A percentile compares a stretch with the other conserved stretches of the same genome.
These are phyloP conservation scores for Rhinoderma darwinii DNA, from an alignment of 2,113 vertebrate species.

Conservation along the genomic window DNA sequence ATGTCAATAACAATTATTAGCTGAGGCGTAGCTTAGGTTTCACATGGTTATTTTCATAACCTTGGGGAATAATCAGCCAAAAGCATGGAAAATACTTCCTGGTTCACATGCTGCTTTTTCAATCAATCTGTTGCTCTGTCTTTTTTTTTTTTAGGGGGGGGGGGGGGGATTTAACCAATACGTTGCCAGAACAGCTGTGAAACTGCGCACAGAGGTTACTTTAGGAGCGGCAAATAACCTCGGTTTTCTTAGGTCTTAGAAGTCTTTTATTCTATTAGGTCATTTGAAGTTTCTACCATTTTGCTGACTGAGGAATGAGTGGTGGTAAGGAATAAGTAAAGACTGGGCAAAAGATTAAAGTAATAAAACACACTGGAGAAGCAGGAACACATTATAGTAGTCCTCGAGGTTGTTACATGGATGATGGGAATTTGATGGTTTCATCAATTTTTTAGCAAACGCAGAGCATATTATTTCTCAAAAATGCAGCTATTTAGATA, in stretches of 20 bases:
- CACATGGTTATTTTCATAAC: slow-evolving; percentile 41
- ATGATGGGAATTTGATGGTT: slow-evolving; percentile 32
- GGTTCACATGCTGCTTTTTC: slow-evolving; percentile 33
- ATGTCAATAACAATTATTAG: slow-evolving; percentile 33
- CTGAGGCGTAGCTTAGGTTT: slow-evolving; percentile 33
- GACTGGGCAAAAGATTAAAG: slow-evolving; percentile 27
- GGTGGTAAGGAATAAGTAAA: slow-evolving; percentile 1
- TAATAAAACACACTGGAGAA: background rate
- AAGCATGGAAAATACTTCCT: slow-evolving; percentile 47
- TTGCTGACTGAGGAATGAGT: slow-evolving; percentile 9
- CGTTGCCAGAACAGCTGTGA: background rate
- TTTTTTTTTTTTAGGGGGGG: background rate
- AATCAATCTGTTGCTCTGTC: slow-evolving; percentile 19
- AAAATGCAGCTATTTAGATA: background rate
- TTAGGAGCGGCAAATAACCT: background rate
- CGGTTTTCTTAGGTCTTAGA: background rate
- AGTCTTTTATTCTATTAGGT: background rate
- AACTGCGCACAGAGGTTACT: background rate
- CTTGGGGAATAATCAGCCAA: slow-evolving; percentile 45
- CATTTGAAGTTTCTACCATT: slow-evolving; percentile 14
- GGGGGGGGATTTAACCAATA: slow-evolving; percentile 10
- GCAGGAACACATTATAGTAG: slow-evolving; percentile 22
- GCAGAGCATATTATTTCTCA: slow-evolving; percentile 7
- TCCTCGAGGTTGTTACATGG: slow-evolving; percentile 17
- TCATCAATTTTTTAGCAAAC: slow-evolving; percentile 13